Evolutionary conservation across 2,797 vertebrate genomes (phyloP).

Genomic region (Platalea minor): DNA sequence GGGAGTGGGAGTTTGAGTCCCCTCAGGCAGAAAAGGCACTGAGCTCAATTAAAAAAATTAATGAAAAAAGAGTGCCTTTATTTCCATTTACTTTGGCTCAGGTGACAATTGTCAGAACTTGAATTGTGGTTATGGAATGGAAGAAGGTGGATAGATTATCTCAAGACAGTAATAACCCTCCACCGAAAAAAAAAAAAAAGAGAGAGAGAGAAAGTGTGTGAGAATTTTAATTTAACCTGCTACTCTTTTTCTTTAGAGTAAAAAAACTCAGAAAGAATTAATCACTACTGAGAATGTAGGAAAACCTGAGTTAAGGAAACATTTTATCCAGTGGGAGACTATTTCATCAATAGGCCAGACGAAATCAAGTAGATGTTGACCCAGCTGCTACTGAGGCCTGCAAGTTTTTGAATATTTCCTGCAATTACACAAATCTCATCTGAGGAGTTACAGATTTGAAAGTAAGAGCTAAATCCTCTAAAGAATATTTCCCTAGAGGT

Average conservation of each 20-base stretch:
- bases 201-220: not conserved
- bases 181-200: not conserved
- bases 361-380: slow-evolving; percentile 18
- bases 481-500: not conserved
- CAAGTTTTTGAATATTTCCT: slow-evolving; percentile 8
- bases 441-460: not conserved
- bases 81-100: not conserved
- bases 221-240: not conserved
- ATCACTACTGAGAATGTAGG: not conserved
- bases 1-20: not conserved
- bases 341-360: not conserved
- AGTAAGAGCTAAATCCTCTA: not conserved
- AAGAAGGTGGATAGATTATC: not conserved
- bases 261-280: not conserved
- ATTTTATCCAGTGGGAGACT: not conserved
- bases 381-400: slow-evolving; percentile 14
- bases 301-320: not conserved
- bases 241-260: not conserved
- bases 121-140: not conserved
- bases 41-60: not conserved
- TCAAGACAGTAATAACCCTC: not conserved
- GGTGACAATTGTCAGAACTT: not conserved
- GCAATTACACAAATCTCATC: not conserved
- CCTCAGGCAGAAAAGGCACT: not conserved
- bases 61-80: not conserved